Evolutionary conservation across 2,888 invertebrate genomes (phyloP), one percentile per base, ranked within the genome.

Genomic region (Machimus atricapillus): DNA sequence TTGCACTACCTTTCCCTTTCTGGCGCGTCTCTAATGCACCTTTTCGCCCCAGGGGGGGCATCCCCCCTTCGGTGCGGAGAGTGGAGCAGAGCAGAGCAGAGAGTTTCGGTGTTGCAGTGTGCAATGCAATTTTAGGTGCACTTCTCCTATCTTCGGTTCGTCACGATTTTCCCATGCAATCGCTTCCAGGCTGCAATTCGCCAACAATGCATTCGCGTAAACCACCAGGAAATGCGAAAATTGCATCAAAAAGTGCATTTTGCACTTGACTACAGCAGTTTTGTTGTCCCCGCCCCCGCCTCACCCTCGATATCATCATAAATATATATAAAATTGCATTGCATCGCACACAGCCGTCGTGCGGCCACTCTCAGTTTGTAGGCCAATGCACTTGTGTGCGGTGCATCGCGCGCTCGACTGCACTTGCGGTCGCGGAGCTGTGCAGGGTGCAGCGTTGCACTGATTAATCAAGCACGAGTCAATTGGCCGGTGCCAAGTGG

Each of bases 211-310:
- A 76, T 34, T 66, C 66, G n/a, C 81, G 37, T 82, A 82, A 58
- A 58, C 58, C 23, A 82, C 82, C 82, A 58, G 82, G 82, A 82
- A 82, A 82, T 82, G 66, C 58, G 58, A 58, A 82, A 82, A 58
- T 82, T 82, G 82, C 66, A 82, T 82, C 82, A 82, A 82, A n/a
- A 82, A 82, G 58, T 82, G 82, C 23, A 52, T 82, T 82, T 82
- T 82, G 82, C 82, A 82, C 82, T 82, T 82, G 82, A 82, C 82
- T 82, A 58, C 56, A 66, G 31, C 56, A 46, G 23, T 81, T 81
- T n/a, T 79, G 12, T 9, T 9, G 12, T 27, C 9, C 76, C n/a
- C 76, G n/a, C 76, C 76, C 14, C 40, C n/a, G 37, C 14, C 5
- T 76, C 16, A 14, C 9, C 52, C 81, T 46, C 27, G 66, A 31